Base-by-base conservation (phyloP, 2,888 invertebrate genomes). In the Agriopis marginaria region DNA sequence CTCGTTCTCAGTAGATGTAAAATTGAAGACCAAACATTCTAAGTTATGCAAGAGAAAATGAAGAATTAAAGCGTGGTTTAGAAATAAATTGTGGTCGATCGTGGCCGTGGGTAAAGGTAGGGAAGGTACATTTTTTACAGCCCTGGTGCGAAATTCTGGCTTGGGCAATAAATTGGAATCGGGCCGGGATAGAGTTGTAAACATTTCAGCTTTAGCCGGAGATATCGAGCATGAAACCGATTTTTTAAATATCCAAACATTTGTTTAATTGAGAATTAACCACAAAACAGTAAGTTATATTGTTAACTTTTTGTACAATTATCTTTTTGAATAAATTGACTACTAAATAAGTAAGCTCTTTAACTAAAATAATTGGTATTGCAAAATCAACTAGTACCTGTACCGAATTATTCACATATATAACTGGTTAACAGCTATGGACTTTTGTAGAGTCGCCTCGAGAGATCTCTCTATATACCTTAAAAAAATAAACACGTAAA, bases 141-240 rank as follows among this genome's bases (percentile, higher is more conserved):
- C 55, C 45, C 32, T 56, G 11, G 14, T 42, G 47, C 58, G 58
- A 64, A 54, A 50, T 54, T 53, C 58, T 53, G 56, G 62, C 40
- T 51, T 62, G 40, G 47, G 60, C 45, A 47, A 69, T 65, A 69
- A 69, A 69, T 69, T 32, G 69, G 47, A 60, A 61, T 62, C 56
- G 65, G 49, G 7, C 32, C 39, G 7, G 14, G 17, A 23, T 63
- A 59, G 63, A 45, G 67, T 17, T 67, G 51, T 55, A 42, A 51
- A 45, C 23, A 45, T 47, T 45, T 47, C 58, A 58, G 45, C 32
- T 47, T 47, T 45, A 32, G n/a, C 45, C 45, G 44, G 44, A 58
- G 7, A 47, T 40, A 23, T 23, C 1, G 10, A 45, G 11, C 11
- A 58, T 2, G 23, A 11, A 5, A 32, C 32, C 23, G 45, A 42